phyloP scores from a whole-genome alignment of 1,140 invertebrate genomes.

The Pseudomyrmex concolor region DNA sequence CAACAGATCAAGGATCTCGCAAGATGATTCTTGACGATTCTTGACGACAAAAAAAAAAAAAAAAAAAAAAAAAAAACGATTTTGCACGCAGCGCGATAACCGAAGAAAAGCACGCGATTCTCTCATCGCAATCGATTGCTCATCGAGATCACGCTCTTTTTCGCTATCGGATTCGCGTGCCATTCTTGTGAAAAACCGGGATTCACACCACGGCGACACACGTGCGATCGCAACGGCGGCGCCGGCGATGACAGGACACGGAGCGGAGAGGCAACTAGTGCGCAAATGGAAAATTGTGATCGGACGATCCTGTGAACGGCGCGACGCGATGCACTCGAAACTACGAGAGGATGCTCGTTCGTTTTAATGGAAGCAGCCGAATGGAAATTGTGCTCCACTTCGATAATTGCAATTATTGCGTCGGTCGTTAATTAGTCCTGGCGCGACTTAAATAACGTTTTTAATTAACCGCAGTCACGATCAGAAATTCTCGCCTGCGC shows the following conservation, averaged over 20 bases:
- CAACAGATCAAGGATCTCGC: neutral
- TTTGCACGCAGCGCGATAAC: slow-evolving; percentile 9
- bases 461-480: slow-evolving; percentile 46
- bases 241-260: neutral
- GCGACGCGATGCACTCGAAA: slow-evolving; percentile 20
- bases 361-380: slow-evolving; percentile 64
- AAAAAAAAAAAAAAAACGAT: slow-evolving; percentile 3
- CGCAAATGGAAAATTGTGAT: slow-evolving; percentile 64
- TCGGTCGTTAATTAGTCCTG: slow-evolving; percentile 61
- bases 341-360: slow-evolving; percentile 35
- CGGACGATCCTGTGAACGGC: slow-evolving; percentile 19
- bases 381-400: slow-evolving; percentile 69
- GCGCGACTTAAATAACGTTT: slow-evolving; percentile 58
- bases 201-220: neutral
- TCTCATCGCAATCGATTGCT: slow-evolving; percentile 47
- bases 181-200: slow-evolving; percentile 28
- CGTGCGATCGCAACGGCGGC: neutral
- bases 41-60: neutral
- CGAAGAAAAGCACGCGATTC: slow-evolving; percentile 2
- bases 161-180: slow-evolving; percentile 39
- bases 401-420: slow-evolving; percentile 69
- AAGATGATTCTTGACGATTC: neutral
- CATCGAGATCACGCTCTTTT: slow-evolving; percentile 24
- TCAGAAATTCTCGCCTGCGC: neutral
- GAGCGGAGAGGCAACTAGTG: neutral